Conservation (phyloP, 2,797 vertebrate genomes). For the Ctenopoma kingsleyae region DNA sequence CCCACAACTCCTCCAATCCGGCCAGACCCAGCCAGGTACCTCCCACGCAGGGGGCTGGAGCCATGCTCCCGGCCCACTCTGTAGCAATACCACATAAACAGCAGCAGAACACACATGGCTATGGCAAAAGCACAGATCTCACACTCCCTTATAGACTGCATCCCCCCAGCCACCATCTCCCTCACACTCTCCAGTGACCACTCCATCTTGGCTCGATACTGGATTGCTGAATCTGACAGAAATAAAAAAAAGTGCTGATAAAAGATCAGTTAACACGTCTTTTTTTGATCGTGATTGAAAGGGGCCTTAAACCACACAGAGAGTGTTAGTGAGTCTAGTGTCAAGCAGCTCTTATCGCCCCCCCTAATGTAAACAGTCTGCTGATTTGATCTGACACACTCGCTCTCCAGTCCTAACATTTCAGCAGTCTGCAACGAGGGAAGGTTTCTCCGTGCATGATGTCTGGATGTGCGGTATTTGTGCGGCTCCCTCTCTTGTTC, state of each 20-base stretch:
- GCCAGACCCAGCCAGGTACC: conserved; percentile 75
- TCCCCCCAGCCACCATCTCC: conserved; percentile 91
- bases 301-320: conserved; percentile 48
- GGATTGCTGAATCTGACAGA: conserved; percentile 45
- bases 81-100: conserved; percentile 98
- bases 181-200: conserved; percentile 93
- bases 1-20: conserved; percentile 77
- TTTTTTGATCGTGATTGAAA: conserved; percentile 45
- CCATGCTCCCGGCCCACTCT: conserved; percentile 93
- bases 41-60: conserved; percentile 76
- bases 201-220: conserved; percentile 68
- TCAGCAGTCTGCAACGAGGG: conserved; percentile 67
- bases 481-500: conserved; percentile 64
- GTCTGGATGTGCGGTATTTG: conserved; percentile 64
- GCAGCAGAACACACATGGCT: conserved; percentile 89
- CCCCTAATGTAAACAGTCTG: conserved; percentile 63
- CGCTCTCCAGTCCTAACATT: conserved; percentile 68
- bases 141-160: conserved; percentile 94
- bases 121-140: conserved; percentile 88
- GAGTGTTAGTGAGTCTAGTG: conserved; percentile 46
- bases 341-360: conserved; percentile 58
- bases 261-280: conserved; percentile 57
- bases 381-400: conserved; percentile 70
- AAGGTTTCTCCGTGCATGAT: conserved; percentile 61
- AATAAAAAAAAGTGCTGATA: conserved; percentile 39